Evolutionary conservation across 1,140 invertebrate genomes (phyloP).

Genomic region (Bemisia tabaci): DNA sequence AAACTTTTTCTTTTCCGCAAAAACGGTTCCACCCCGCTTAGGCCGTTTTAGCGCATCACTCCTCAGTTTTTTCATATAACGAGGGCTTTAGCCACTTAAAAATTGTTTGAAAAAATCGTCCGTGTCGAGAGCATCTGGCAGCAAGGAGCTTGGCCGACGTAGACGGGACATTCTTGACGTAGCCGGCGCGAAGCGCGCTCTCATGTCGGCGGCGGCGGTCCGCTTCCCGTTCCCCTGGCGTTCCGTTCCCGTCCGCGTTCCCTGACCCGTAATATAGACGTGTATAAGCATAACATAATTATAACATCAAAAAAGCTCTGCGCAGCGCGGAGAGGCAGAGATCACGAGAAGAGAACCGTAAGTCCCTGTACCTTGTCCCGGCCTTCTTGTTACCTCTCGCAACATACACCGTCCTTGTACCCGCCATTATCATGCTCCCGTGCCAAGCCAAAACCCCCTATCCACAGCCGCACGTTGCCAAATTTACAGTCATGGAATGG

Average conservation of each 20-base stretch:
- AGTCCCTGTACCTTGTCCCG: background rate
- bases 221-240: background rate
- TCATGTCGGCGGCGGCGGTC: background rate
- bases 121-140: too few species aligned
- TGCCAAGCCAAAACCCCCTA: too few species aligned
- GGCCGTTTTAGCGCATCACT: too few species aligned
- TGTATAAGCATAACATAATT: background rate
- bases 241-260: background rate
- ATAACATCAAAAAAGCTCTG: background rate
- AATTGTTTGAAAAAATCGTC: too few species aligned
- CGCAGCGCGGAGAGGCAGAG: background rate
- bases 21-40: too few species aligned
- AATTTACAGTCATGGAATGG: too few species aligned
- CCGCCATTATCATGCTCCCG: background rate
- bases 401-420: background rate
- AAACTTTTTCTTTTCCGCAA: too few species aligned
- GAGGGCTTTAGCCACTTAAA: too few species aligned
- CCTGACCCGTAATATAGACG: background rate
- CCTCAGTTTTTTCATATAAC: too few species aligned
- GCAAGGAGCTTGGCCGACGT: too few species aligned
- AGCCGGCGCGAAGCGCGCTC: too few species aligned
- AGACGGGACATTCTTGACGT: background rate
- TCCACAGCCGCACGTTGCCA: too few species aligned
- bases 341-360: background rate
- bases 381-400: background rate